Evolutionary conservation across 2,888 invertebrate species (phyloP).

Genomic region (Nomada fabriciana): DNA sequence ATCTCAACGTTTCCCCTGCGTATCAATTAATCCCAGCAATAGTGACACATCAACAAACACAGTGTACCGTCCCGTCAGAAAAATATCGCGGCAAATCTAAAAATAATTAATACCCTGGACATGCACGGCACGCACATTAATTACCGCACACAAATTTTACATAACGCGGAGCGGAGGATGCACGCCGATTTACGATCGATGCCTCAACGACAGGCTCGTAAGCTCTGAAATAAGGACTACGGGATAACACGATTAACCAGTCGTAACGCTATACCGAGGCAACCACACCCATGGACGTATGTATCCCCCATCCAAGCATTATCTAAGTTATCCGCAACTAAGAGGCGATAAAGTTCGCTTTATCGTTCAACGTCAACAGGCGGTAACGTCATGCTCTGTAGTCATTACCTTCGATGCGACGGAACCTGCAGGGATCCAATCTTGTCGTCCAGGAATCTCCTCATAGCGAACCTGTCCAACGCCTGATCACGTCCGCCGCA

Average conservation of each 20-base stretch:
- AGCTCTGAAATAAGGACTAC: slow-evolving; percentile 24
- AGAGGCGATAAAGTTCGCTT: slow-evolving; percentile 44
- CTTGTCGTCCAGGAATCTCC: slow-evolving; percentile 94
- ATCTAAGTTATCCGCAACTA: slow-evolving; percentile 48
- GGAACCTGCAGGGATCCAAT: slow-evolving; percentile 90
- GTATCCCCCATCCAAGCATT: slow-evolving; percentile 23
- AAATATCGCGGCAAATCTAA: neutral
- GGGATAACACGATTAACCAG: slow-evolving; percentile 27
- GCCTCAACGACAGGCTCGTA: neutral
- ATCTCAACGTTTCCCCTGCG: neutral
- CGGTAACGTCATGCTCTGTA: slow-evolving; percentile 24
- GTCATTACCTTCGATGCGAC: slow-evolving; percentile 89
- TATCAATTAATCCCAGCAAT: too few relatives aligned
- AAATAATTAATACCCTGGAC: neutral
- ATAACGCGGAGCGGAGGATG: neutral
- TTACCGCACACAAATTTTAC: slow-evolving; percentile 28
- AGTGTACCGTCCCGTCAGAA: neutral
- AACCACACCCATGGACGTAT: slow-evolving; percentile 31
- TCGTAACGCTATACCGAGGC: neutral
- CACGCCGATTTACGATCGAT: slow-evolving; percentile 11
- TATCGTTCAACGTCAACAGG: slow-evolving; percentile 49
- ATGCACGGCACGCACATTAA: neutral
- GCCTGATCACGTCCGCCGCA: slow-evolving; percentile 93
- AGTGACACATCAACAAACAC: too few relatives aligned
- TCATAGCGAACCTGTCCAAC: slow-evolving; percentile 96